phyloP scores from a whole-genome alignment of 2,797 vertebrate genomes.

The Hirundo rustica region DNA sequence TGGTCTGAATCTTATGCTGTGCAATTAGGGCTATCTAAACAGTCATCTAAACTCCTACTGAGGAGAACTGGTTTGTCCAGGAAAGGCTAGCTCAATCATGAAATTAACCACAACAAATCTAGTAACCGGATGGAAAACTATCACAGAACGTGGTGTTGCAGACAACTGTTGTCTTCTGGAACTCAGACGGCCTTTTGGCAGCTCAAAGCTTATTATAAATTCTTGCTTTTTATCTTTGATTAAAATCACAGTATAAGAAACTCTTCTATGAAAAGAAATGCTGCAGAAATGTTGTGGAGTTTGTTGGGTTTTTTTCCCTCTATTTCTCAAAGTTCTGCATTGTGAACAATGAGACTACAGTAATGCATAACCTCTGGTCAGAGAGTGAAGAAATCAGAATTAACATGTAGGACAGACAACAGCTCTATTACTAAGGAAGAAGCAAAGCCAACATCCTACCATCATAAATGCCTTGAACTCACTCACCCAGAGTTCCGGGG shows the following conservation, averaged over 20 bases:
- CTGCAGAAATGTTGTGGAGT: fast-evolving
- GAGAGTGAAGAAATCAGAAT: neutral
- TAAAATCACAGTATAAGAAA: neutral
- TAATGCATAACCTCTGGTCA: neutral
- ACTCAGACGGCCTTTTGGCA: neutral
- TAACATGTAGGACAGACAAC: neutral
- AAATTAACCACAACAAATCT: constrained; percentile 23
- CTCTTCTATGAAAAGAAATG: neutral
- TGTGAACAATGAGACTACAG: neutral
- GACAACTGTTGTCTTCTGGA: neutral
- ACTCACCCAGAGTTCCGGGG: neutral
- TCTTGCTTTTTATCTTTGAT: neutral
- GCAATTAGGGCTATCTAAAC: constrained; percentile 49
- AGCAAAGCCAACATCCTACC: neutral
- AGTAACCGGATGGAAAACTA: neutral
- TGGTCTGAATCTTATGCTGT: neutral
- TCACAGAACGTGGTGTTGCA: neutral
- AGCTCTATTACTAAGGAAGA: neutral
- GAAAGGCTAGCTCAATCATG: constrained; percentile 3
- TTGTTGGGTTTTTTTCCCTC: no score
- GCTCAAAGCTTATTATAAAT: neutral
- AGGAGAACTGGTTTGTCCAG: constrained; percentile 59
- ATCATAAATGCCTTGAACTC: neutral
- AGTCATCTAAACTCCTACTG: constrained; percentile 47
- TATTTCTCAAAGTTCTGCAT: neutral